Percentiles rank a stretch among this genome's conserved stretches.
Evolutionary conservation across 2,797 vertebrate species (phyloP).

Genomic region (Benthosema pterotum): DNA sequence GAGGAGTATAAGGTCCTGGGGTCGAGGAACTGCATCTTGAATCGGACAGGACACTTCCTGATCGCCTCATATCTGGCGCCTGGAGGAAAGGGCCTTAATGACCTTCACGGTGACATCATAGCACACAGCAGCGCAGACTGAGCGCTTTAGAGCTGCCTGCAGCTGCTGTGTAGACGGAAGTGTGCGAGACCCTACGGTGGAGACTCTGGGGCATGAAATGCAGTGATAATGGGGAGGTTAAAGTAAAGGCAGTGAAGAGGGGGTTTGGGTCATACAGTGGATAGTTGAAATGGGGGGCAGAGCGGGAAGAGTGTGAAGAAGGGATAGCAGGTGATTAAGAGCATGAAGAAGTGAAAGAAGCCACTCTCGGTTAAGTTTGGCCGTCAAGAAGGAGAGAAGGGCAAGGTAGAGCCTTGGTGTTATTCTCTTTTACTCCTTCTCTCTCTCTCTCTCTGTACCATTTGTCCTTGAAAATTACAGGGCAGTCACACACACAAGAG

Average conservation of each 20-base stretch:
- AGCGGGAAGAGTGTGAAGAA: not conserved
- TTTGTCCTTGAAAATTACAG: not conserved
- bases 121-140: conserved; percentile 32
- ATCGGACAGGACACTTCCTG: conserved; percentile 52
- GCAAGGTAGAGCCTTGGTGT: too few relatives aligned
- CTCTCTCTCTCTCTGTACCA: not conserved
- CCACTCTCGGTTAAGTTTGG: too few relatives aligned
- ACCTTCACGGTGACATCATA: conserved; percentile 61
- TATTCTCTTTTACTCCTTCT: too few relatives aligned
- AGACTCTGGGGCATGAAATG: conserved; percentile 3
- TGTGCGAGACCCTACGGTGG: conserved; percentile 4
- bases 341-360: too few relatives aligned
- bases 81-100: conserved; percentile 45
- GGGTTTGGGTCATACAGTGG: not conserved
- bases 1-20: conserved; percentile 15
- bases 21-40: conserved; percentile 56
- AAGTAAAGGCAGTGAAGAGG: conserved; percentile 3
- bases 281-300: not conserved
- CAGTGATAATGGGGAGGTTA: conserved; percentile 4
- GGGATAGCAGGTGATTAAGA: not conserved
- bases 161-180: conserved; percentile 16
- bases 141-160: conserved; percentile 36
- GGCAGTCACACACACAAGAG: not conserved
- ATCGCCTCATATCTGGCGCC: conserved; percentile 49
- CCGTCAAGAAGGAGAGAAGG: too few relatives aligned